Percentiles rank a stretch among this genome's conserved stretches.
These are phyloP conservation scores for Tretioscincus oriximinensis DNA, from an alignment of 2,113 vertebrate species.

Conservation along the genomic window DNA sequence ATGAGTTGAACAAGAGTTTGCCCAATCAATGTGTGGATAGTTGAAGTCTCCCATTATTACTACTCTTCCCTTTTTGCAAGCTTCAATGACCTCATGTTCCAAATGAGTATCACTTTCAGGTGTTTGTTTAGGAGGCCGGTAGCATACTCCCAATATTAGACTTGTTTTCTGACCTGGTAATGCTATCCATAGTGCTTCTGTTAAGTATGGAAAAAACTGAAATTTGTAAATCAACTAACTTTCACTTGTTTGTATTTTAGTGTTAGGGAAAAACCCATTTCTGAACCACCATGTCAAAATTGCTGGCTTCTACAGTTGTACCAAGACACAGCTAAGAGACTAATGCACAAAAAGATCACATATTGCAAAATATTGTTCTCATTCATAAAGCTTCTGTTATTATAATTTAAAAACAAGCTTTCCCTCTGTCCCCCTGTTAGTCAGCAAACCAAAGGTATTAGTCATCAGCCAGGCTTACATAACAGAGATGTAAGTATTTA, in stretches of 20 bases:
- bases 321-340: not conserved
- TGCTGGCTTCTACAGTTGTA: not conserved
- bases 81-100: no score
- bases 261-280: not conserved
- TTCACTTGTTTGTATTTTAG: not conserved
- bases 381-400: constrained; percentile 40
- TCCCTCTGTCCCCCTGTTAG: constrained; percentile 43
- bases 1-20: no score
- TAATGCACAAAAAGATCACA: not conserved
- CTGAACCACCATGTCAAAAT: not conserved
- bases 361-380: constrained; percentile 53
- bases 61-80: no score
- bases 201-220: no score
- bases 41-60: no score
- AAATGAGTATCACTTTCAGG: no score
- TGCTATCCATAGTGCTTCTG: no score
- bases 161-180: no score
- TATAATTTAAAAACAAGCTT: constrained; percentile 42
- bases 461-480: constrained; percentile 16
- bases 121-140: no score
- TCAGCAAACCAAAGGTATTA: constrained; percentile 49
- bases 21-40: no score
- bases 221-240: not conserved
- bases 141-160: no score
- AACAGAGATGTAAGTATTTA: constrained; percentile 18